phyloP scores from a whole-genome alignment of 2,113 vertebrate species.

The Fregata magnificens region DNA sequence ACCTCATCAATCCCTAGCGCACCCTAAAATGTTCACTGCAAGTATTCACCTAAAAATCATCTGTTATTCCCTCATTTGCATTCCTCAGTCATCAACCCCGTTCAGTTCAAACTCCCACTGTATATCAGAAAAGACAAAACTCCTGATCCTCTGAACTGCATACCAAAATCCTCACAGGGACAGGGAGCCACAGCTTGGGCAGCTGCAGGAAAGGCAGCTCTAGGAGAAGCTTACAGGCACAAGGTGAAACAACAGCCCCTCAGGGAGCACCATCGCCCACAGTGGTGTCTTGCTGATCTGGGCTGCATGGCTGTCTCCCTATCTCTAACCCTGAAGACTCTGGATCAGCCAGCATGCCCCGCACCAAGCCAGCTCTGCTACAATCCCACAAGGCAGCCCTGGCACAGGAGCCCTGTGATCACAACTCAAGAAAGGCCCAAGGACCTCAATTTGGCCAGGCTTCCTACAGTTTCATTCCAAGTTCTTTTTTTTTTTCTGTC shows the following conservation, averaged over 20 bases:
- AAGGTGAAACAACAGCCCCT: background rate
- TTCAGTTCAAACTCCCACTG: background rate
- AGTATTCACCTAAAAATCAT: background rate
- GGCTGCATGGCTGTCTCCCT: accelerated
- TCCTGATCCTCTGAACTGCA: background rate
- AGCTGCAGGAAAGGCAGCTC: background rate
- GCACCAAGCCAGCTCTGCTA: background rate
- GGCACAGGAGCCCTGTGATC: background rate
- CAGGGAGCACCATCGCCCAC: accelerated
- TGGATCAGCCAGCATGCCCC: background rate
- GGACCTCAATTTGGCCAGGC: background rate
- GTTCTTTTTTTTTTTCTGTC: background rate
- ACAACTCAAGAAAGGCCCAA: background rate
- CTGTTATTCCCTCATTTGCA: background rate
- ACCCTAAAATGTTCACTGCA: background rate
- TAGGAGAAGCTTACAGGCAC: background rate
- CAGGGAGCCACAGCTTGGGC: background rate
- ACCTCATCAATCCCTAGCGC: background rate
- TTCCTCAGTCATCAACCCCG: background rate
- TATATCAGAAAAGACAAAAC: background rate
- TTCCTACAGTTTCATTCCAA: background rate
- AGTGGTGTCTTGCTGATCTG: accelerated
- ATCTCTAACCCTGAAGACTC: accelerated
- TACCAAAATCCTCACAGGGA: background rate
- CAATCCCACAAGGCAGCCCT: background rate